phyloP scores from a whole-genome alignment of 2,113 vertebrate species.

The Mirounga angustirostris region DNA sequence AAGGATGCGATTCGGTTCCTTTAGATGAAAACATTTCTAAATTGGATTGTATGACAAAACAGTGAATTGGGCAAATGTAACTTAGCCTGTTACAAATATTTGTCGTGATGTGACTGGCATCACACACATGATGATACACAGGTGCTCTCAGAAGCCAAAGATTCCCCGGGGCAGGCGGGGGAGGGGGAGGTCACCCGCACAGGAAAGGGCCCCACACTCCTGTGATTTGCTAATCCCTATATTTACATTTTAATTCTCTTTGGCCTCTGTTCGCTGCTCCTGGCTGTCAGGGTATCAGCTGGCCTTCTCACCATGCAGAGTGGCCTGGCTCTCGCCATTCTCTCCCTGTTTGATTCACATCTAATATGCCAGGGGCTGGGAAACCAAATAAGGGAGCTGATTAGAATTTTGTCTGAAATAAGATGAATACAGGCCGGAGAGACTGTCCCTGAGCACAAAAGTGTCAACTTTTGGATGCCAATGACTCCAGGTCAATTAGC shows the following conservation, averaged over 20 bases:
- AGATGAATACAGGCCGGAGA: slow-evolving; percentile 25
- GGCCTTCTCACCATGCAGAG: neutral
- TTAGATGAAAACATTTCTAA: neutral
- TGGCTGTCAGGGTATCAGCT: neutral
- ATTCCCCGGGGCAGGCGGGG: accelerated
- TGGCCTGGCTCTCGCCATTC: neutral
- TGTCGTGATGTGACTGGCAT: neutral
- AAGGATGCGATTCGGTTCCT: neutral
- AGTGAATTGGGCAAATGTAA: neutral
- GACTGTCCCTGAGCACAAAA: slow-evolving; percentile 10
- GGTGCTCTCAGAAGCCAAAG: neutral
- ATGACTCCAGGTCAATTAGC: slow-evolving; percentile 31
- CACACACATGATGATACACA: accelerated
- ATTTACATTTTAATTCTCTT: neutral
- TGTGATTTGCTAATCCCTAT: neutral
- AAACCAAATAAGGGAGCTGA: slow-evolving; percentile 68
- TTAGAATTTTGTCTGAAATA: slow-evolving; percentile 68
- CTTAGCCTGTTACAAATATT: neutral
- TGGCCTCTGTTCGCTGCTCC: neutral
- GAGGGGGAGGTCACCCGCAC: too few species aligned
- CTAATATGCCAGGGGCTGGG: slow-evolving; percentile 61
- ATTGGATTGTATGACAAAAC: neutral
- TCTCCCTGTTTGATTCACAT: slow-evolving; percentile 42
- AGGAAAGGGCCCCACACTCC: neutral
- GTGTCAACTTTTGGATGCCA: neutral